These are phyloP conservation scores for Glossophaga mutica DNA, from an alignment of 2,797 vertebrate species.

Conservation along the genomic window DNA sequence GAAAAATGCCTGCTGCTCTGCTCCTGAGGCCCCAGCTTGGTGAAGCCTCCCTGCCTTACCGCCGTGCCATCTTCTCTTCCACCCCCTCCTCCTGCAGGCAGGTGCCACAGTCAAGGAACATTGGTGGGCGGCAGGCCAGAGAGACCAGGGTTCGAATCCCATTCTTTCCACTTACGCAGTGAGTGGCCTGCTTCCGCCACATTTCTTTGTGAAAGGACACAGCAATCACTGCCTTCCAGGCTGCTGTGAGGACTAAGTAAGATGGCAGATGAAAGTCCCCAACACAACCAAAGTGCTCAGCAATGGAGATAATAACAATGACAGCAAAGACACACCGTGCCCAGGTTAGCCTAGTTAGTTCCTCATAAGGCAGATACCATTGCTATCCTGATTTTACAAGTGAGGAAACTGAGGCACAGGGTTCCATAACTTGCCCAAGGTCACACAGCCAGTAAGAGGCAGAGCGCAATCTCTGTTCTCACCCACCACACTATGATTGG, in stretches of 20 bases:
- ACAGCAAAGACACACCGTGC: background rate
- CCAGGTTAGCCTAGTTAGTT: background rate
- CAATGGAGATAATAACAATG: background rate
- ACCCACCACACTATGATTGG: background rate
- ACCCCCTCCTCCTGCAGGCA: constrained; percentile 50
- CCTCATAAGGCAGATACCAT: background rate
- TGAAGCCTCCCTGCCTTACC: constrained; percentile 54
- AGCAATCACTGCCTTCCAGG: constrained; percentile 16
- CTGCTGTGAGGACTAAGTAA: background rate
- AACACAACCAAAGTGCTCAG: background rate
- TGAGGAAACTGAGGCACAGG: constrained; percentile 37
- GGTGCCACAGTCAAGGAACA: constrained; percentile 40
- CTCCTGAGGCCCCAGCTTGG: constrained; percentile 12
- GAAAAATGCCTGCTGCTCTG: constrained; percentile 65
- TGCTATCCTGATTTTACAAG: background rate
- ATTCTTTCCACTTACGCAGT: constrained; percentile 16
- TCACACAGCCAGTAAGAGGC: background rate
- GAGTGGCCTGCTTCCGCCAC: constrained; percentile 28
- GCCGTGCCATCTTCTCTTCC: constrained; percentile 27
- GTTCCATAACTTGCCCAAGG: background rate
- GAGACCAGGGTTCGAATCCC: constrained; percentile 60
- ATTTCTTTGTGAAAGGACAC: constrained; percentile 29
- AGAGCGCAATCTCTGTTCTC: background rate
- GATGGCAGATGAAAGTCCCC: constrained; percentile 14
- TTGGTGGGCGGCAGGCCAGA: constrained; percentile 29